phyloP scores from a whole-genome alignment of 1,140 invertebrate species.

The Atta cephalotes region DNA sequence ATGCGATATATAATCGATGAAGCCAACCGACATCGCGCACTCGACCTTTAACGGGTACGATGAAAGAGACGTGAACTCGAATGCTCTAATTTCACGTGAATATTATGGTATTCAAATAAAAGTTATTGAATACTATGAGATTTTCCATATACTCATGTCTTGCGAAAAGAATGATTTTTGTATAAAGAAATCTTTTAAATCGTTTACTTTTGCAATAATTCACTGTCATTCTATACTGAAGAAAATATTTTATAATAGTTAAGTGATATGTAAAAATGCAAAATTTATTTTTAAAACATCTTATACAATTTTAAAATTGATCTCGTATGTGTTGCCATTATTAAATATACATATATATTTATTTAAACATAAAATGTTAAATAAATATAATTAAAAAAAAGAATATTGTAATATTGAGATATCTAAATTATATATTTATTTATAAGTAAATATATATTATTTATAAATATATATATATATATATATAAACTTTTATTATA shows the following conservation, averaged over 20 bases:
- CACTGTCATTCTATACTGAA: not conserved
- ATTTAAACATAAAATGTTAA: too few relatives aligned
- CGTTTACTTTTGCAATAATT: not conserved
- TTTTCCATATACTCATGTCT: not conserved
- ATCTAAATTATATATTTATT: too few relatives aligned
- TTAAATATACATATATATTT: too few relatives aligned
- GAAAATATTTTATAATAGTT: not conserved
- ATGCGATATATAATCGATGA: conserved; percentile 55
- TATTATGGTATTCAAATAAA: conserved; percentile 23
- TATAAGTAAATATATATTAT: too few relatives aligned
- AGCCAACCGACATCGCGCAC: conserved; percentile 73
- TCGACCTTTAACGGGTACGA: conserved; percentile 79
- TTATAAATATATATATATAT: too few relatives aligned
- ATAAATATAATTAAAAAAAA: too few relatives aligned
- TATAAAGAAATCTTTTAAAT: not conserved
- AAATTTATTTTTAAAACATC: not conserved
- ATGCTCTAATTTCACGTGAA: conserved; percentile 66
- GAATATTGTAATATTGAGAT: too few relatives aligned
- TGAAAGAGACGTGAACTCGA: conserved; percentile 75
- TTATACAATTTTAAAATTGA: not conserved
- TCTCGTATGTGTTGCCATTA: too few relatives aligned
- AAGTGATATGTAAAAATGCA: not conserved
- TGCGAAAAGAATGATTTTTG: not conserved
- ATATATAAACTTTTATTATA: too few relatives aligned
- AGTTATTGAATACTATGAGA: conserved; percentile 27